phyloP scores from a whole-genome alignment of 2,797 vertebrate genomes.

The Tapirus indicus region DNA sequence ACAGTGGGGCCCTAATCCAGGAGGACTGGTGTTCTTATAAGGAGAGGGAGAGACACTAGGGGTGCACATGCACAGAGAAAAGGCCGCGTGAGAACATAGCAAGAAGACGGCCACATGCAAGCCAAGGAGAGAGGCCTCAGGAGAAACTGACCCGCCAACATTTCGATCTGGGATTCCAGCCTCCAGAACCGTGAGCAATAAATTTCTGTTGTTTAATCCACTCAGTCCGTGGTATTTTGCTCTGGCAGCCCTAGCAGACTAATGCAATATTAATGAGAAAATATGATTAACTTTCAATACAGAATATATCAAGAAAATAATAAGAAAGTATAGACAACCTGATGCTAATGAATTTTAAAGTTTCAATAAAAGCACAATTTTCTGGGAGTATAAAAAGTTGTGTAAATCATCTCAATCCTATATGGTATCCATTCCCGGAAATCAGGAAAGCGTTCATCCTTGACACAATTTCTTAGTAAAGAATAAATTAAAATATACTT shows the following conservation, averaged over 20 bases:
- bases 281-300: not conserved
- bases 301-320: not conserved
- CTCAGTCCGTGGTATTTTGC: not conserved
- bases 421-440: not conserved
- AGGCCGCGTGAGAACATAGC: not conserved
- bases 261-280: not conserved
- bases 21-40: not conserved
- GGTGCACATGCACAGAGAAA: not conserved
- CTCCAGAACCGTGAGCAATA: not conserved
- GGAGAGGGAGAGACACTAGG: not conserved
- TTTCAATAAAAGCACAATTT: not conserved
- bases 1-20: not conserved
- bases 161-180: not conserved
- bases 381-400: not conserved
- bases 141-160: not conserved
- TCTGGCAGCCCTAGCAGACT: not conserved
- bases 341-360: not conserved
- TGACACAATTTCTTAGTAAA: not conserved
- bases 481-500: not conserved
- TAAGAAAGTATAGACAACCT: not conserved
- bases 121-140: not conserved
- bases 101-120: not conserved
- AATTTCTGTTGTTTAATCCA: not conserved
- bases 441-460: not conserved
- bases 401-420: not conserved